Conservation (phyloP, 2,113 vertebrate genomes). For the Mesitornis unicolor region DNA sequence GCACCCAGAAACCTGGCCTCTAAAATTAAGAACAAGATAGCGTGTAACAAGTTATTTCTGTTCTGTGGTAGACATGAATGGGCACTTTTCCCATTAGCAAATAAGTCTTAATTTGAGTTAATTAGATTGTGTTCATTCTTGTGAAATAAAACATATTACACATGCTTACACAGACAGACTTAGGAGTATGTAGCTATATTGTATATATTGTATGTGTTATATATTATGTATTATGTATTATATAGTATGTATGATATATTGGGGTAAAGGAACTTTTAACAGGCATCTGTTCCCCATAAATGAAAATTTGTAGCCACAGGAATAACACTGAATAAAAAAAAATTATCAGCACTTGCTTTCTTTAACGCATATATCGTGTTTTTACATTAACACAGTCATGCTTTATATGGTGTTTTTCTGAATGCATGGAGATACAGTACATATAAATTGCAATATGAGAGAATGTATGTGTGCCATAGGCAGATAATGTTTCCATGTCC, state of each 20-base stretch:
- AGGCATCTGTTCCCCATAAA: not conserved
- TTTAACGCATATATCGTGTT: not conserved
- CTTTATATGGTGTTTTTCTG: not conserved
- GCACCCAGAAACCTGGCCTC: not conserved
- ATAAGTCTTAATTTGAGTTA: not conserved
- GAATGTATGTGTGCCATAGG: not conserved
- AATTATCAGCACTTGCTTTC: not conserved
- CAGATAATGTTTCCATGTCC: not conserved
- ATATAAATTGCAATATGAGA: not conserved
- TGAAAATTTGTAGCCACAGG: not conserved
- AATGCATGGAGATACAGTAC: not conserved
- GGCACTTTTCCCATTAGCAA: not conserved
- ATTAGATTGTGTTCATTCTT: not conserved
- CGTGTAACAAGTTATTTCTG: not conserved
- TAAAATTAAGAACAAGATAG: not conserved
- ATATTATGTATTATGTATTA: too few species aligned
- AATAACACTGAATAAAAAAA: not conserved
- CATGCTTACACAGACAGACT: not conserved
- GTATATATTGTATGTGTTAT: too few species aligned
- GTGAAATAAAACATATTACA: not conserved
- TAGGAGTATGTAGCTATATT: fast-evolving
- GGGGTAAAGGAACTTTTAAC: not conserved
- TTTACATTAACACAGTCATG: fast-evolving
- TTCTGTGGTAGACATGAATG: not conserved
- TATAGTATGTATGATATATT: too few species aligned